Evolutionary conservation across 2,797 vertebrate species (phyloP), one percentile per base, ranked within the genome.

Genomic region (Gymnothorax reevesii): DNA sequence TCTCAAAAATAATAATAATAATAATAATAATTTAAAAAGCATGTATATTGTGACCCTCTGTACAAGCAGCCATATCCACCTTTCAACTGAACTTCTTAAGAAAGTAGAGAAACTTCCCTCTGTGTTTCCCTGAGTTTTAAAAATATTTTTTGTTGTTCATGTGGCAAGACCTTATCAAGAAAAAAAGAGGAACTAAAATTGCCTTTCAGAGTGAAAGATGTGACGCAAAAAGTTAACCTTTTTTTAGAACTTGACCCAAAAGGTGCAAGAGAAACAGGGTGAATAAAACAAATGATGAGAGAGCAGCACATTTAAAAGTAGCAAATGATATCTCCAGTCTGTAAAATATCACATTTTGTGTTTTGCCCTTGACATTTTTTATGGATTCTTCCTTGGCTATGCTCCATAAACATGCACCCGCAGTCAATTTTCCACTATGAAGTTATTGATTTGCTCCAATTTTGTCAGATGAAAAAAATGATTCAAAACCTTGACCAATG

Each of bases 401-500:
- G 54, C 60, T 85, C 60, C 75, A 85, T 82, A 82, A 85, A 85
- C 75, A 57, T 69, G 57, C 54, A 80, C 87, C 52, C 57, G 52
- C 82, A 54, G 55, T 84, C 82, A 27, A 22, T 87, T 84, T 77
- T 87, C 52, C 25, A 5, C 83, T 66, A 27, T 64, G 54, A 82
- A 57, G 77, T 73, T 87, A 87, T 87, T 82, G 83, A 85, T 85
- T 85, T 69, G 87, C 84, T 75, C 83, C 75, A 27, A 57, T 87
- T 84, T 87, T 87, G 84, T 87, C 87, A 85, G 52, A 71, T 85
- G 66, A 87, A 85, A 73, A 52, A 54, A 82, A 71, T 80, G 86
- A 80, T 84, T 80, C 83, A 84, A 82, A 87, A 73, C 57, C 77
- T 59, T 85, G 75, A 85, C 83, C 75, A 82, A 55, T 62, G 77